Conservation (phyloP, 2,113 vertebrate genomes). For the Irena cyanogastra region DNA sequence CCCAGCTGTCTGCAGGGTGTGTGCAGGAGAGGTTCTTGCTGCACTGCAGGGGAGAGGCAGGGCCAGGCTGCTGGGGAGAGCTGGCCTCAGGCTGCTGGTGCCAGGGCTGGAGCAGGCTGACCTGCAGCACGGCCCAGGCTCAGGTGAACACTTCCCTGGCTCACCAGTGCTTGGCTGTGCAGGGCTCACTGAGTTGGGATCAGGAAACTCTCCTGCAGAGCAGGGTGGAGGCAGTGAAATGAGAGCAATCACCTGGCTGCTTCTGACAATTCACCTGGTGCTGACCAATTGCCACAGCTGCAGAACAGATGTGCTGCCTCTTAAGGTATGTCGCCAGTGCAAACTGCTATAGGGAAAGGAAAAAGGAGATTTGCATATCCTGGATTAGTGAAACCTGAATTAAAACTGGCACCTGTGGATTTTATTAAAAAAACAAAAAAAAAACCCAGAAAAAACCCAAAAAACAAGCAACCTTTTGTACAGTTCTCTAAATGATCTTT, state of each 20-base stretch:
- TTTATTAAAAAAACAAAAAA: neutral
- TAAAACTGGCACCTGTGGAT: neutral
- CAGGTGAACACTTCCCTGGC: neutral
- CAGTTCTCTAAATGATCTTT: neutral
- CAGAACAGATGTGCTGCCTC: neutral
- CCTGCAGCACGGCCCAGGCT: neutral
- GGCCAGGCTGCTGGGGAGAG: neutral
- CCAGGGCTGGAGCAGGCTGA: neutral
- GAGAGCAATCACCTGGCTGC: neutral
- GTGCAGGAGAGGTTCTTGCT: neutral
- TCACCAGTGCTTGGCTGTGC: neutral
- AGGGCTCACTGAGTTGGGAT: neutral
- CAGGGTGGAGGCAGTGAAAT: neutral
- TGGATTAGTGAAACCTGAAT: neutral
- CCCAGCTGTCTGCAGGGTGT: fast-evolving
- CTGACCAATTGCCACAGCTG: neutral
- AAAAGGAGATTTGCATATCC: neutral
- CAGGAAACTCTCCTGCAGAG: neutral
- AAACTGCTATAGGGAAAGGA: fast-evolving
- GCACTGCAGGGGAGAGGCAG: neutral
- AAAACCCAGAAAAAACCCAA: too few relatives aligned
- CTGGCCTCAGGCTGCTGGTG: neutral
- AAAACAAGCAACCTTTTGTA: too few relatives aligned
- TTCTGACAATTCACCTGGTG: neutral
- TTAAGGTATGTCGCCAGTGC: neutral